Conservation (phyloP, 2,113 vertebrate genomes). For the Rhinogobius similis region DNA sequence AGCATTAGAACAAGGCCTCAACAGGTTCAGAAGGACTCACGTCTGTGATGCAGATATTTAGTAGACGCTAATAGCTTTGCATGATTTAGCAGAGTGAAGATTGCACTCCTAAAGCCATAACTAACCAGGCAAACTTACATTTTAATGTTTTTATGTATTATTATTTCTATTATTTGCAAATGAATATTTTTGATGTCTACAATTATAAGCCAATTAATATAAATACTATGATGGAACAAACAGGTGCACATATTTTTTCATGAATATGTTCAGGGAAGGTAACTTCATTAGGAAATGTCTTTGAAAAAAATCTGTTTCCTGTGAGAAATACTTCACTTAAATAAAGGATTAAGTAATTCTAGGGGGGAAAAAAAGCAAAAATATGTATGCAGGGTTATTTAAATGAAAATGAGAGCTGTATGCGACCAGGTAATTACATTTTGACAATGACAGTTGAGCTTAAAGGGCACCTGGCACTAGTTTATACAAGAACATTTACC, state of each 20-base stretch:
- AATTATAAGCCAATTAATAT: too few species aligned
- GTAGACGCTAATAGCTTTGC: slow-evolving; percentile 84
- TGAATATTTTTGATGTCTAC: slow-evolving; percentile 90
- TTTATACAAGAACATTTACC: not conserved
- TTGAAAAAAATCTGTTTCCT: not conserved
- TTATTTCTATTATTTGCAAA: slow-evolving; percentile 84
- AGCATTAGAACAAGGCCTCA: too few species aligned
- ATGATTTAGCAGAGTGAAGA: slow-evolving; percentile 75
- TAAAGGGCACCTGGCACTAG: not conserved
- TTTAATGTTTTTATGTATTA: slow-evolving; percentile 79
- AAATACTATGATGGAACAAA: slow-evolving; percentile 49
- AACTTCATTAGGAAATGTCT: slow-evolving; percentile 13
- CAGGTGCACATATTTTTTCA: slow-evolving; percentile 75
- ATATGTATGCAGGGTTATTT: not conserved
- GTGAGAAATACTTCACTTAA: too few species aligned
- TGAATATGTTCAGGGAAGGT: slow-evolving; percentile 41
- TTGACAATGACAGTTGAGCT: not conserved
- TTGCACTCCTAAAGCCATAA: slow-evolving; percentile 82
- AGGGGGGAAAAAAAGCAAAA: not conserved
- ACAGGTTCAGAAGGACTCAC: not conserved
- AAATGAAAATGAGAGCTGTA: not conserved
- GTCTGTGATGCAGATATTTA: slow-evolving; percentile 77
- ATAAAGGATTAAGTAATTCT: too few species aligned
- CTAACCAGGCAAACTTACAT: slow-evolving; percentile 21
- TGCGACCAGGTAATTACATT: not conserved